These are phyloP conservation scores for Drosophila suzukii DNA, from an alignment of 1,140 invertebrate genomes.

Conservation along the genomic window DNA sequence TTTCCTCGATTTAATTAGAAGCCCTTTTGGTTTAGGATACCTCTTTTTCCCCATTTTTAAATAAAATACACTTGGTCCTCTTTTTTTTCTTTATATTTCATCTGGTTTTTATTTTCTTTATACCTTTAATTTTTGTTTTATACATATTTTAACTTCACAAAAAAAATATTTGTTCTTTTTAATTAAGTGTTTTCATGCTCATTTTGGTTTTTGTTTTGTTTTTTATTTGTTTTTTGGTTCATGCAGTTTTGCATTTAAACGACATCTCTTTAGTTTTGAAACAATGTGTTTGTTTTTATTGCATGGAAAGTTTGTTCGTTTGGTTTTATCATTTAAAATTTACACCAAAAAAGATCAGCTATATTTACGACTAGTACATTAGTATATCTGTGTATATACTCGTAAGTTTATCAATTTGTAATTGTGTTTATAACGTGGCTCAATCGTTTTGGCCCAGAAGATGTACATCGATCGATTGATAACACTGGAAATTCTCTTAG, in stretches of 20 bases:
- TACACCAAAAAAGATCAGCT: slow-evolving; percentile 75
- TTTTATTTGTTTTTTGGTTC: slow-evolving; percentile 45
- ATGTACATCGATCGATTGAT: slow-evolving; percentile 42
- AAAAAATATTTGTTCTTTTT: slow-evolving; percentile 67
- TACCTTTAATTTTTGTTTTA: slow-evolving; percentile 45
- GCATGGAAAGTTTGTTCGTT: slow-evolving; percentile 51
- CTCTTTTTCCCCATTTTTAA: neutral
- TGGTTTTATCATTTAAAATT: slow-evolving; percentile 63
- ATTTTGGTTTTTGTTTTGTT: slow-evolving; percentile 31
- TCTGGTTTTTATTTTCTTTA: slow-evolving; percentile 43
- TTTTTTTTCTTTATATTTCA: slow-evolving; percentile 27
- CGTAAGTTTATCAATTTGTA: slow-evolving; percentile 45
- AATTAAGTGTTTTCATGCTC: slow-evolving; percentile 45
- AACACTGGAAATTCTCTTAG: slow-evolving; percentile 50
- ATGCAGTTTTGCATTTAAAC: slow-evolving; percentile 63
- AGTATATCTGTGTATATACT: slow-evolving; percentile 47
- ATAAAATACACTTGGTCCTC: neutral
- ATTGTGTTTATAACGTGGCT: slow-evolving; percentile 32
- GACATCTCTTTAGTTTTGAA: slow-evolving; percentile 52
- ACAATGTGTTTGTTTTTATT: slow-evolving; percentile 47
- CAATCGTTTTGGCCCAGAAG: slow-evolving; percentile 21
- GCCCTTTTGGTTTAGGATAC: too few relatives aligned
- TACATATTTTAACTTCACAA: slow-evolving; percentile 78
- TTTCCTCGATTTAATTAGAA: too few relatives aligned
- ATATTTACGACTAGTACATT: slow-evolving; percentile 66